phyloP scores from a whole-genome alignment of 2,113 vertebrate genomes.

The Bungarus multicinctus region DNA sequence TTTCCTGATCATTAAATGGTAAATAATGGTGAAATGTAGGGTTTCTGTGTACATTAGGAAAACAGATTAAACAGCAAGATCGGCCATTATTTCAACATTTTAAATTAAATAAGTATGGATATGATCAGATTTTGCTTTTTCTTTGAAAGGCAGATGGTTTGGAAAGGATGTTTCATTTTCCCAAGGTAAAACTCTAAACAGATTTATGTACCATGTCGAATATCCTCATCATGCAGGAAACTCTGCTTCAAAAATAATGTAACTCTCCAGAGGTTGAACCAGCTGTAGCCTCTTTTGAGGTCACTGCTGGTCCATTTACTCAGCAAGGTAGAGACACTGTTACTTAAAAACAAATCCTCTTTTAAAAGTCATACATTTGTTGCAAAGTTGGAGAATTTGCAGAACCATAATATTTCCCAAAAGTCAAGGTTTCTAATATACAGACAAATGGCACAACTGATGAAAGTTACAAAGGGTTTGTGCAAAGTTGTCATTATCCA shows the following conservation, averaged over 20 bases:
- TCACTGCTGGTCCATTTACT: neutral
- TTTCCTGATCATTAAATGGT: neutral
- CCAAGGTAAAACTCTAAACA: neutral
- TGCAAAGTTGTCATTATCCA: neutral
- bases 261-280: slow-evolving; percentile 40
- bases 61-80: neutral
- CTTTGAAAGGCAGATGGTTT: slow-evolving; percentile 7
- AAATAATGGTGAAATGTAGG: neutral
- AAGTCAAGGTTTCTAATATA: neutral
- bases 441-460: neutral
- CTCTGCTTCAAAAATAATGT: slow-evolving; percentile 36
- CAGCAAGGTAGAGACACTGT: fast-evolving
- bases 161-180: slow-evolving; percentile 36
- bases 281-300: slow-evolving; percentile 38
- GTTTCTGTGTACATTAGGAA: neutral
- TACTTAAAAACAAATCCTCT: neutral
- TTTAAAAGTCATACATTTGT: slow-evolving; percentile 2
- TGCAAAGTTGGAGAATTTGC: neutral
- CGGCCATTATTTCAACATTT: slow-evolving; percentile 5
- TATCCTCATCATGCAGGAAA: slow-evolving; percentile 26
- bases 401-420: neutral
- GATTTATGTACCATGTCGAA: slow-evolving; percentile 28
- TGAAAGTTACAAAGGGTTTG: neutral
- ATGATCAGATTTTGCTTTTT: neutral
- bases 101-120: slow-evolving; percentile 14